Base-by-base conservation (phyloP, 2,797 vertebrate genomes). In the Anabacerthia variegaticeps region DNA sequence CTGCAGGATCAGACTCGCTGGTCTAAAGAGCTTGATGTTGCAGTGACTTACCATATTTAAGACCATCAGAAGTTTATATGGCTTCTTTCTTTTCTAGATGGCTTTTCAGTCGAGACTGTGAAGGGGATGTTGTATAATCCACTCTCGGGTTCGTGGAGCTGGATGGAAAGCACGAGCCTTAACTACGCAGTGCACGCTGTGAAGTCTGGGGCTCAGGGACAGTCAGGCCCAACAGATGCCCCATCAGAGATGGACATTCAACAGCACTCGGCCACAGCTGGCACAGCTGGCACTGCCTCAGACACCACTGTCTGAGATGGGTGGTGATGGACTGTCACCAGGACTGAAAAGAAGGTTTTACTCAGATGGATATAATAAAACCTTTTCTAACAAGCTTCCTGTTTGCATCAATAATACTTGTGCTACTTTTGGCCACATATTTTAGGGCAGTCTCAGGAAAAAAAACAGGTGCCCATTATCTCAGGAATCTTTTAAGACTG, bases 71-170 rank as follows among this genome's bases (percentile, higher is more conserved):
- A 27, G 32, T 78, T 77, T 44, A 27, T 24, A 5, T 55, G 55
- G 12, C 48, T 54, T 81, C 39, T 86, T 86, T 84, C 39, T 92
- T 93, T 93, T 95, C 71, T 97, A 99, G 99, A 98, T 96, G 99
- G 99, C 79, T 98, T 99, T 91, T 98, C 89, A 3, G 99, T 99
- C 87, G 98, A 98, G 96, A 97, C 97, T 6, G 97, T 99, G 92
- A 97, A 95, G 32, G 99, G 99, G 74, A 99, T 99, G 99, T 41
- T 99, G 91, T 99, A 99, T 84, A 99, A 99, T 92, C 99, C 99
- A 0, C 61, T 99, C 19, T 98, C 91, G 4, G 97, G 98, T 83
- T 96, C 95, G 10, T 99, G 99, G 99, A 98, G 98, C 92, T 99
- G 99, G 99, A 97, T 85, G 46, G 87, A 98, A 95, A 99, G 96